A percentile compares a stretch with the other conserved stretches of the same genome.
Evolutionary conservation across 2,888 invertebrate genomes (phyloP).

Genomic region (Netelia virgata): DNA sequence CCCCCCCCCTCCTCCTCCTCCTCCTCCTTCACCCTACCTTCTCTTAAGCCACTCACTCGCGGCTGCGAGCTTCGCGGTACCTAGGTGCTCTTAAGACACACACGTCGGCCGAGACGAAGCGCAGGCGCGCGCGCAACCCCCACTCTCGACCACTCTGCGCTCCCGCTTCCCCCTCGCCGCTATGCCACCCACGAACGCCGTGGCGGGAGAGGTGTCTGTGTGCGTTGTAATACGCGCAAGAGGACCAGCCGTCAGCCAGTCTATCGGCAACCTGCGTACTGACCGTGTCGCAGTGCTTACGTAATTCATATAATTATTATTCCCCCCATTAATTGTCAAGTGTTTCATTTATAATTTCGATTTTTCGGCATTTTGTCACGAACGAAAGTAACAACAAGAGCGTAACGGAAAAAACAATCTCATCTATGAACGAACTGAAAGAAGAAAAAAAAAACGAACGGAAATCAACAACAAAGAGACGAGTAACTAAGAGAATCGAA

Average conservation of each 20-base stretch:
- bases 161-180: slow-evolving; percentile 57
- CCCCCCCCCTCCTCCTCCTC: too few relatives aligned
- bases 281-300: slow-evolving; percentile 83
- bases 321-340: slow-evolving; percentile 76
- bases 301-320: slow-evolving; percentile 81
- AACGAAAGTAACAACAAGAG: slow-evolving; percentile 27
- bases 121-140: slow-evolving; percentile 8
- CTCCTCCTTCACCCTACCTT: too few relatives aligned
- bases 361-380: slow-evolving; percentile 63
- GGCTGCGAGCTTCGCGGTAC: slow-evolving; percentile 3
- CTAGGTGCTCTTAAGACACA: slow-evolving; percentile 11
- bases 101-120: background rate
- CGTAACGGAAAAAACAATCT: slow-evolving; percentile 28
- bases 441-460: slow-evolving; percentile 1
- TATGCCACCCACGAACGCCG: slow-evolving; percentile 71
- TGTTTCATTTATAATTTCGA: slow-evolving; percentile 75
- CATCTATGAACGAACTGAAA: slow-evolving; percentile 6
- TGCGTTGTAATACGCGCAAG: slow-evolving; percentile 69
- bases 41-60: background rate
- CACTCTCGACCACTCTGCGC: background rate
- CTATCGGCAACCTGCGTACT: slow-evolving; percentile 85
- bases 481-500: background rate
- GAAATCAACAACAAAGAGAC: background rate
- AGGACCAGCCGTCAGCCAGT: slow-evolving; percentile 78
- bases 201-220: slow-evolving; percentile 32